Base-by-base conservation (phyloP, 2,113 vertebrate species). In the Entelurus aequoreus region DNA sequence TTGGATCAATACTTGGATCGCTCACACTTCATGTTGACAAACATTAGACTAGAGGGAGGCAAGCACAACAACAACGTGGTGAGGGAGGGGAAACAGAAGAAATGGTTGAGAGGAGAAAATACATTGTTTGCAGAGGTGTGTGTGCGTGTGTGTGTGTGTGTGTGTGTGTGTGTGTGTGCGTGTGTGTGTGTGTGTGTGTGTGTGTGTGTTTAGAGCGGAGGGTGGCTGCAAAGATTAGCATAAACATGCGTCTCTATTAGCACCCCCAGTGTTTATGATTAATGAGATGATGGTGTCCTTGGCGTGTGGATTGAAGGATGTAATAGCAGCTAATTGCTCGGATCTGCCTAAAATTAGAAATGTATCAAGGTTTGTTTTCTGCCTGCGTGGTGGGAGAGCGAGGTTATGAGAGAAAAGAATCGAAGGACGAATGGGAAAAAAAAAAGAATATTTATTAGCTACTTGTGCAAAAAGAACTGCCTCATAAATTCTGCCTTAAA, bases 181-280 rank as follows among this genome's bases (percentile, higher is more conserved):
- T 50, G 48, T n/a, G 48, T 50, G 48, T 50, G 1, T 50, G n/a
- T 16, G 7, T 6, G 48, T n/a, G 19, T 52, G 48, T 7, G 48
- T 50, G 48, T 16, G 48, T 16, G 15, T 19, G n/a, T 9, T 19
- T 19, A 63, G 60, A 8, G 49, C 62, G 48, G 60, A 59, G 68
- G 55, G 71, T 72, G 67, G 63, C 80, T 52, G 69, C 70, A 63
- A 58, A 72, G 79, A 87, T 86, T 80, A 83, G 63, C 85, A 86
- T 87, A 81, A 87, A 87, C 82, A 81, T 59, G 79, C 57, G 69
- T 74, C 69, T 83, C 70, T 65, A 83, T 86, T 80, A 82, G 72
- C 54, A 60, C 75, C 74, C 68, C 79, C 81, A 80, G 85, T 88
- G 85, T 87, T 85, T 62, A 69, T 81, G 82, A 89, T 87, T 85